phyloP scores from a whole-genome alignment of 2,113 vertebrate species.

The Trogon surrucura region DNA sequence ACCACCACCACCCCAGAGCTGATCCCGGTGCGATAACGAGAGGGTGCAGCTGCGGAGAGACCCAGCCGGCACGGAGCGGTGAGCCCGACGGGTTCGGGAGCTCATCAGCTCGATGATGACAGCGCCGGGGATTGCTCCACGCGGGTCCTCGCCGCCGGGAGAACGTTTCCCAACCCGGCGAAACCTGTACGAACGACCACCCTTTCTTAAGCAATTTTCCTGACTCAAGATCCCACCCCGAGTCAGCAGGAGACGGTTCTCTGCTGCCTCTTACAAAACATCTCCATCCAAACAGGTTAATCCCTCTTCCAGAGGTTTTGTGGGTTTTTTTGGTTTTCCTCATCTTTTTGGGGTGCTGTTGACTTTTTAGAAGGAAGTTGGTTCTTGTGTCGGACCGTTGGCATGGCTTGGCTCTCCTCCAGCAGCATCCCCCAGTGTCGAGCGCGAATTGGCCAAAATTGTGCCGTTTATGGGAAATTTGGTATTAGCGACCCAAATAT shows the following conservation, averaged over 20 bases:
- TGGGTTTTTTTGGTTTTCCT: fast-evolving
- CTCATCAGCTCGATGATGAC: background rate
- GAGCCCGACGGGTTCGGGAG: conserved; percentile 40
- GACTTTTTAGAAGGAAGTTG: background rate
- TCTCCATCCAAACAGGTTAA: conserved; percentile 31
- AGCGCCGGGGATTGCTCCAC: conserved; percentile 46
- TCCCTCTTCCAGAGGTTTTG: background rate
- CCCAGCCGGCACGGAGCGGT: background rate
- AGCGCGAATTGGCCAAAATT: background rate
- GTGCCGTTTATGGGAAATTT: background rate
- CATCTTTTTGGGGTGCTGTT: background rate
- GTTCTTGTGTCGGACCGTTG: background rate
- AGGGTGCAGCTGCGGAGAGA: background rate
- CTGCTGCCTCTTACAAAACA: conserved; percentile 44
- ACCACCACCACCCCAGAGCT: background rate
- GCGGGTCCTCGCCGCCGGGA: conserved; percentile 25
- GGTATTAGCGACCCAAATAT: background rate
- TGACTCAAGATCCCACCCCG: conserved; percentile 53
- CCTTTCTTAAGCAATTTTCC: conserved; percentile 45
- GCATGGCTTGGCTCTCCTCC: background rate
- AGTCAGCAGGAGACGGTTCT: background rate
- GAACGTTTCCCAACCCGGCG: conserved; percentile 38
- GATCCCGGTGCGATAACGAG: fast-evolving
- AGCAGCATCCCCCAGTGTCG: fast-evolving
- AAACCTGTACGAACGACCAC: conserved; percentile 45